These are phyloP conservation scores for Zygothrica quintamaculata DNA, from an alignment of 2,888 invertebrate genomes.

Conservation along the genomic window DNA sequence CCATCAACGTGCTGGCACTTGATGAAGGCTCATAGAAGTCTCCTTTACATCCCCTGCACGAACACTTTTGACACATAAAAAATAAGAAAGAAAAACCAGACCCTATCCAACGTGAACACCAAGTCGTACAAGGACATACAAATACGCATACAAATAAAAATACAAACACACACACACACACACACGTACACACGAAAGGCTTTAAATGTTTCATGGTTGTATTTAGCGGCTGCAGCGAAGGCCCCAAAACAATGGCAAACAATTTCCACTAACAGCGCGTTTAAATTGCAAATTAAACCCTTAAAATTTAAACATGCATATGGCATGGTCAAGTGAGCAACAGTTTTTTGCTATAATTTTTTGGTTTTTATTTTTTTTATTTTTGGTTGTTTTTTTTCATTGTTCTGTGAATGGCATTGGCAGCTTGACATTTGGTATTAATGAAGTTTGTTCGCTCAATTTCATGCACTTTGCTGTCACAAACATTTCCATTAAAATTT, in stretches of 20 bases:
- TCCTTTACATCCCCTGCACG: slow-evolving; percentile 7
- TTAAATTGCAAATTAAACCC: slow-evolving; percentile 56
- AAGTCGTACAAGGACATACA: slow-evolving; percentile 47
- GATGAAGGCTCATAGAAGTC: slow-evolving; percentile 44
- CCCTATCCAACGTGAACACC: slow-evolving; percentile 7
- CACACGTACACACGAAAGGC: slow-evolving; percentile 23
- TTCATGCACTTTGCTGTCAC: slow-evolving; percentile 22
- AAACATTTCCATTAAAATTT: slow-evolving; percentile 33
- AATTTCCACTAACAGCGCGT: slow-evolving; percentile 8
- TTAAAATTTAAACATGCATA: slow-evolving; percentile 56
- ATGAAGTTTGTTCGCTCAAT: slow-evolving; percentile 35
- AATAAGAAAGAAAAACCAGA: slow-evolving; percentile 9
- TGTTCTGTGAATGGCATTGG: too few relatives aligned
- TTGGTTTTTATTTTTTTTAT: too few relatives aligned
- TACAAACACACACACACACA: too few relatives aligned
- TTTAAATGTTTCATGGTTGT: slow-evolving; percentile 60
- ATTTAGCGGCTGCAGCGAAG: slow-evolving; percentile 30
- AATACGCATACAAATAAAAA: too few relatives aligned
- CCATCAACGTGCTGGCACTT: slow-evolving; percentile 68
- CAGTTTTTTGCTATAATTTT: too few relatives aligned
- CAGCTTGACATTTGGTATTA: slow-evolving; percentile 43
- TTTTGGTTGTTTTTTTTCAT: too few relatives aligned
- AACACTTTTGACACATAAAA: too few relatives aligned
- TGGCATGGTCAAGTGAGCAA: slow-evolving; percentile 36
- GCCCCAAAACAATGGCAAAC: slow-evolving; percentile 7